Evolutionary conservation across 2,797 vertebrate species (phyloP).

Genomic region (Amphiprion clarkii): DNA sequence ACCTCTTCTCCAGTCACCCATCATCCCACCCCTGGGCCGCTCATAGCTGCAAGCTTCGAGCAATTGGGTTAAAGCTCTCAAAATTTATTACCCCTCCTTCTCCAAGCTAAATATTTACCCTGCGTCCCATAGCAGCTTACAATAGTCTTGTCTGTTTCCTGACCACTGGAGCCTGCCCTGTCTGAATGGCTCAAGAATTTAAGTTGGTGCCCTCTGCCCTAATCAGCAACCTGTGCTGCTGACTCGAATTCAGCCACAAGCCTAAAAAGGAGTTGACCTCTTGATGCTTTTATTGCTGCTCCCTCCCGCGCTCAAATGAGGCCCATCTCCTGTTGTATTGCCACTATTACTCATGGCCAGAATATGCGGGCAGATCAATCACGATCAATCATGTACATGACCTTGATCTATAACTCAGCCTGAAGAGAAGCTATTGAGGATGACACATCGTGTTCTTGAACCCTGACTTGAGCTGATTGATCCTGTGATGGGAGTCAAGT

Average conservation of each 20-base stretch:
- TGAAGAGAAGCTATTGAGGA: conserved; percentile 74
- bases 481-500: conserved; percentile 71
- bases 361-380: conserved; percentile 81
- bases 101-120: conserved; percentile 88
- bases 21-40: conserved; percentile 34
- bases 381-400: conserved; percentile 75
- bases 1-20: conserved; percentile 36
- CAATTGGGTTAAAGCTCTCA: conserved; percentile 72
- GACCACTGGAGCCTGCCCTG: conserved; percentile 72
- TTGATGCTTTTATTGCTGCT: conserved; percentile 56
- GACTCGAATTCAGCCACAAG: conserved; percentile 65
- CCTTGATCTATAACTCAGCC: conserved; percentile 74
- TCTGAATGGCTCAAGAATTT: conserved; percentile 75
- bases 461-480: conserved; percentile 74
- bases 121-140: conserved; percentile 82
- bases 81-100: conserved; percentile 85
- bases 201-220: conserved; percentile 68
- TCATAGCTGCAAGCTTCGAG: conserved; percentile 50
- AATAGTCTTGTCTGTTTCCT: conserved; percentile 81
- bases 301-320: conserved; percentile 46
- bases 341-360: conserved; percentile 78
- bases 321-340: conserved; percentile 58
- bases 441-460: conserved; percentile 76
- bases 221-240: conserved; percentile 74
- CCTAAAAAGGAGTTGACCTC: conserved; percentile 79